phyloP scores from a whole-genome alignment of 2,888 invertebrate genomes.

The Spatulosminthurus flaviceps region DNA sequence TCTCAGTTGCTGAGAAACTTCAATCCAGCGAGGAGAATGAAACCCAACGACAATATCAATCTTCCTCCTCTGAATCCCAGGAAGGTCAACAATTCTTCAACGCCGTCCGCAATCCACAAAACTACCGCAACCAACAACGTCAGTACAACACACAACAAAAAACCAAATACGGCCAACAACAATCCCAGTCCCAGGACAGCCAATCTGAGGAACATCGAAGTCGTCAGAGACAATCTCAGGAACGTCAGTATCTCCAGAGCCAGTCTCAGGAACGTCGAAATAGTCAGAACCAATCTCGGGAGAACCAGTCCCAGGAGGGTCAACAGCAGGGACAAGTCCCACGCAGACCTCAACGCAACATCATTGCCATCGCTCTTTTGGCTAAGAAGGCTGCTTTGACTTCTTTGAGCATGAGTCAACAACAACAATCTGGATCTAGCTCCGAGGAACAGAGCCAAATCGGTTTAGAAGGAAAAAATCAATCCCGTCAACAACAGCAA shows the following conservation, averaged over 20 bases:
- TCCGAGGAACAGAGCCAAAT: too few relatives aligned
- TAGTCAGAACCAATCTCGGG: neutral
- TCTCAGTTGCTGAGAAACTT: slow-evolving; percentile 6
- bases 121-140: slow-evolving; percentile 37
- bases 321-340: too few relatives aligned
- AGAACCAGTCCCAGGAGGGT: neutral
- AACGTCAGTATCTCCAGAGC: neutral
- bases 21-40: slow-evolving; percentile 8
- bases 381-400: slow-evolving; percentile 57
- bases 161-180: slow-evolving; percentile 5
- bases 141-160: neutral
- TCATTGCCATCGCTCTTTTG: slow-evolving; percentile 55
- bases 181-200: too few relatives aligned
- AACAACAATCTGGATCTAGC: too few relatives aligned
- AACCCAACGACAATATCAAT: slow-evolving; percentile 33
- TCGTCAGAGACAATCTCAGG: slow-evolving; percentile 5
- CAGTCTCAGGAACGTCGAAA: neutral
- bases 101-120: neutral
- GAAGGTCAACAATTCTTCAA: neutral
- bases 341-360: slow-evolving; percentile 41
- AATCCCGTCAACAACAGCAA: too few relatives aligned
- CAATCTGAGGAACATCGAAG: too few relatives aligned
- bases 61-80: slow-evolving; percentile 54
- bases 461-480: too few relatives aligned
- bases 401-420: too few relatives aligned